Evolutionary conservation across 2,888 invertebrate species (phyloP).

Genomic region (Rhodophaea formosa): DNA sequence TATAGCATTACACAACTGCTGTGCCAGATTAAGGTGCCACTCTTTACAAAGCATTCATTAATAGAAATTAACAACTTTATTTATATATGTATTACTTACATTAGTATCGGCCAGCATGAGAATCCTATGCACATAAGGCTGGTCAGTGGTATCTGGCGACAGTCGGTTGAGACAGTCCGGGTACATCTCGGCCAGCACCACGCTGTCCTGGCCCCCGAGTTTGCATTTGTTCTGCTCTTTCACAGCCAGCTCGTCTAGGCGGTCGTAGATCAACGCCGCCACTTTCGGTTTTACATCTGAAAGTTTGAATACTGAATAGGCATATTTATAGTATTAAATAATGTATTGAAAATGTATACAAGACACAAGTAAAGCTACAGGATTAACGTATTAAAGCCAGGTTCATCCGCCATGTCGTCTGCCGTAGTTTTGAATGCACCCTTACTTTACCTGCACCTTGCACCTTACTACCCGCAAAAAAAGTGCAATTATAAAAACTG

Average conservation of each 20-base stretch:
- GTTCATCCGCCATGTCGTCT: no score
- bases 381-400: no score
- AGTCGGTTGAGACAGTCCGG: slow-evolving; percentile 82
- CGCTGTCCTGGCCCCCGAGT: slow-evolving; percentile 81
- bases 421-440: no score
- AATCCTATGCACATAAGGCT: slow-evolving; percentile 78
- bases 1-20: no score
- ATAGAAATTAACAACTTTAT: neutral
- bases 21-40: no score
- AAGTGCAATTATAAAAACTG: no score
- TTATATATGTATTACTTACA: slow-evolving; percentile 47
- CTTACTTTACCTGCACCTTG: no score
- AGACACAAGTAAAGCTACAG: no score
- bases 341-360: no score
- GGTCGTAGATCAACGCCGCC: slow-evolving; percentile 80
- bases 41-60: neutral
- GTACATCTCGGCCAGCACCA: slow-evolving; percentile 84
- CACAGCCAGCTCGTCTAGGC: slow-evolving; percentile 74
- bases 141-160: slow-evolving; percentile 77
- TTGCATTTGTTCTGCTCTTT: slow-evolving; percentile 67
- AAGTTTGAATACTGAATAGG: slow-evolving; percentile 32
- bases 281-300: slow-evolving; percentile 81
- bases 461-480: no score
- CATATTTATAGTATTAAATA: no score
- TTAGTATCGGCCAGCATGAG: slow-evolving; percentile 85